Percentiles rank a stretch among this genome's conserved stretches.
phyloP scores from a whole-genome alignment of 2,888 invertebrate species.

The Pelosia muscerda region DNA sequence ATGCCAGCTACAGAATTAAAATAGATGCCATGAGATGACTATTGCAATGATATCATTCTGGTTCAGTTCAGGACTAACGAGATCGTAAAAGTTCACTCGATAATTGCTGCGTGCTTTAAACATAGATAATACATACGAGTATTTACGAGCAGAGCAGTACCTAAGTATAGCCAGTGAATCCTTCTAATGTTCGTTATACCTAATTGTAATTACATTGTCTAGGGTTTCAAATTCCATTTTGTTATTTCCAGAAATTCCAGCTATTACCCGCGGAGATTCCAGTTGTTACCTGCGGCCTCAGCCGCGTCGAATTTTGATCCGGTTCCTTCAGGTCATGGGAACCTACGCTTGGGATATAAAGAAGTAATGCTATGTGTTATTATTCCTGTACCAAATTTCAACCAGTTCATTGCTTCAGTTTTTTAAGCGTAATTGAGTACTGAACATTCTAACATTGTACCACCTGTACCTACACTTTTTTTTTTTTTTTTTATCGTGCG shows the following conservation, averaged over 20 bases:
- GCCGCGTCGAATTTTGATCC: background rate
- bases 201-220: background rate
- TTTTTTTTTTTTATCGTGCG: too few relatives aligned
- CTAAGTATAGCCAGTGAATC: background rate
- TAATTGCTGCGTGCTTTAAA: slow-evolving; percentile 1
- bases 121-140: background rate
- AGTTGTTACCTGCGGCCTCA: background rate
- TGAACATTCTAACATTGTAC: too few relatives aligned
- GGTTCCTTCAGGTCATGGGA: background rate
- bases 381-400: background rate
- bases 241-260: background rate
- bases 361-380: background rate
- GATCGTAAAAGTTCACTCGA: slow-evolving; percentile 30
- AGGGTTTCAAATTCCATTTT: background rate
- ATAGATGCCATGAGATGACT: slow-evolving; percentile 52
- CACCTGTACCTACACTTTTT: too few relatives aligned
- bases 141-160: background rate
- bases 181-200: background rate
- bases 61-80: slow-evolving; percentile 48
- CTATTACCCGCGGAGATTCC: too few relatives aligned
- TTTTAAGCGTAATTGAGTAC: too few relatives aligned
- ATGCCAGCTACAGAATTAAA: slow-evolving; percentile 56
- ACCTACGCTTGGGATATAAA: background rate
- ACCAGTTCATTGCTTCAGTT: background rate
- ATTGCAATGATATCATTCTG: slow-evolving; percentile 53